phyloP scores from a whole-genome alignment of 2,113 vertebrate genomes.

The Hiodon alosoides region DNA sequence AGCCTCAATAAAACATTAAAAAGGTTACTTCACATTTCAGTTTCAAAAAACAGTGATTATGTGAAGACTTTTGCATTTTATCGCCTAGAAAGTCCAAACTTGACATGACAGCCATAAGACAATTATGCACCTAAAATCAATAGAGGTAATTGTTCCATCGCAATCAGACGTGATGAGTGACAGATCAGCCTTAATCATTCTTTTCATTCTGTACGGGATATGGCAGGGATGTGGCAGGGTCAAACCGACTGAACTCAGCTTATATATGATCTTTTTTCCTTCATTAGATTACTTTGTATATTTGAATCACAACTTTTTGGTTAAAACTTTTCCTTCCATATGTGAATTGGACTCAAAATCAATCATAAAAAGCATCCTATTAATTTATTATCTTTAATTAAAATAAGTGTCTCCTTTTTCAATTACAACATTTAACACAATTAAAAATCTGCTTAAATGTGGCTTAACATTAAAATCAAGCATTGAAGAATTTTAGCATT shows the following conservation, averaged over 20 bases:
- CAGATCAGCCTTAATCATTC: neutral
- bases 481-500: neutral
- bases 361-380: neutral
- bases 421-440: neutral
- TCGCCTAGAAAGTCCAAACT: neutral
- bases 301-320: conserved; percentile 8
- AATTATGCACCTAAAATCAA: conserved; percentile 35
- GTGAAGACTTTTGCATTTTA: neutral
- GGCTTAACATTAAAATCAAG: neutral
- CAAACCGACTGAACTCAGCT: neutral
- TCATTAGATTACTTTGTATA: neutral
- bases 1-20: conserved; percentile 9
- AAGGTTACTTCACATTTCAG: neutral
- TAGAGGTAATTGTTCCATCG: neutral
- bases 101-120: neutral
- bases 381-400: neutral
- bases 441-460: neutral
- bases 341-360: neutral
- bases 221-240: neutral
- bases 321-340: neutral
- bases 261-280: neutral
- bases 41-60: neutral
- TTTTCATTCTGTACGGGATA: neutral
- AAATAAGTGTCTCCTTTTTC: neutral
- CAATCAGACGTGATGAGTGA: too few species aligned